Evolutionary conservation across 1,140 invertebrate genomes (phyloP).

Genomic region (Drosophila mayri): DNA sequence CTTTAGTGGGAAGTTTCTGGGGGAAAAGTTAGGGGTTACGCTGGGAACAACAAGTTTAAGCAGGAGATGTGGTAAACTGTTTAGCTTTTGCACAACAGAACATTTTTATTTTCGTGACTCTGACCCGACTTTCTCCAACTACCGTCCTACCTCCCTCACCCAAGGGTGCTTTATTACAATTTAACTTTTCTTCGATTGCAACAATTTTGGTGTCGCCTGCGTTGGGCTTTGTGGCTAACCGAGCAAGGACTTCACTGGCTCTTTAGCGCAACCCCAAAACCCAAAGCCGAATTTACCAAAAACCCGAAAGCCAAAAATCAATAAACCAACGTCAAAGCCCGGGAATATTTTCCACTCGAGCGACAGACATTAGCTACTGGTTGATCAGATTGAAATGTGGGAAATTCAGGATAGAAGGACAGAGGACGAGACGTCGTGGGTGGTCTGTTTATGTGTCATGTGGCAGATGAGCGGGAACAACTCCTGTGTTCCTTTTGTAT

Average conservation of each 20-base stretch:
- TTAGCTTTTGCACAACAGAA: constrained; percentile 59
- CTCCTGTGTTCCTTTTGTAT: background rate
- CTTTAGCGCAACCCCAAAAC: constrained; percentile 8
- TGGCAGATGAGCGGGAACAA: constrained; percentile 11
- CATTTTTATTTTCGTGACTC: constrained; percentile 75
- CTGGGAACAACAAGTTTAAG: background rate
- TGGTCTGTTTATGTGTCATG: constrained; percentile 61
- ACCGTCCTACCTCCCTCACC: constrained; percentile 6
- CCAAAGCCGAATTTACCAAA: constrained; percentile 29
- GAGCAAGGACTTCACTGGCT: constrained; percentile 25
- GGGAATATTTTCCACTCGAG: constrained; percentile 5
- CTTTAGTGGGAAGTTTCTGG: background rate
- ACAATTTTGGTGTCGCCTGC: constrained; percentile 59
- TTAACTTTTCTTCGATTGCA: constrained; percentile 83
- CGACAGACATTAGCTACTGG: constrained; percentile 49
- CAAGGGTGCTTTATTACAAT: constrained; percentile 82
- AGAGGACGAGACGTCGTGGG: background rate
- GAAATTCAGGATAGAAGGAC: background rate
- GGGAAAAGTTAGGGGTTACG: constrained; percentile 10
- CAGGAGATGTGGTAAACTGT: constrained; percentile 53
- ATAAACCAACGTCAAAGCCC: constrained; percentile 27
- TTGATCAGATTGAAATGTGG: constrained; percentile 11
- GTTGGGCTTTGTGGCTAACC: constrained; percentile 65
- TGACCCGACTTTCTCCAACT: constrained; percentile 17
- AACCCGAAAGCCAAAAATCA: constrained; percentile 17